Base-by-base conservation (phyloP, 2,797 vertebrate genomes). In the Acropternis orthonyx region DNA sequence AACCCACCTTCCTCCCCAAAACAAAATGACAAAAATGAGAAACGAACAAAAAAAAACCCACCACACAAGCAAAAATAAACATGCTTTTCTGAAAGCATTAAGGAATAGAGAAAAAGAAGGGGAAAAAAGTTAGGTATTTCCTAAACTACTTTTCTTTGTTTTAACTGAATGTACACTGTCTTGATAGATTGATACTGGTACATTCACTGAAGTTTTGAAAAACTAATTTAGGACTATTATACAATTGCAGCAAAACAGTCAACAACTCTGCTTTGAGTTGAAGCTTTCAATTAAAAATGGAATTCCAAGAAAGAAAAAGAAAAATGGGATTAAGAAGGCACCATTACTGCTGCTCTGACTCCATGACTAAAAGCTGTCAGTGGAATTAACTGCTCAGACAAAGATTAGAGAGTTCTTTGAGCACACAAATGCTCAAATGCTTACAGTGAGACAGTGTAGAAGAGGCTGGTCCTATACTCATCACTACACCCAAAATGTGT, bases 111-210 rank as follows among this genome's bases (percentile, higher is more conserved):
- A 4, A 11, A 48, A 43, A 44, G 12, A 9, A 1, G 3, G 0
- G 1, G 6, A 4, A 22, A 26, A 32, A 36, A 10, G 2, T 21
- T 46, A n/a, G 3, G 0, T 37, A 78, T 55, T 72, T 86, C 46
- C 59, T 51, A 34, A 79, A 62, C 13, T 46, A 14, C 14, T 41
- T 61, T 43, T 72, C 10, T 44, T 69, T 86, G 21, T 55, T 92
- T 80, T 75, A 82, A 92, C 81, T 44, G 4, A 55, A 68, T 1
- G 6, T 36, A 26, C 8, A 72, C 1, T 17, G 59, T 28, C 6
- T 48, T 52, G 43, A 28, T 5, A 63, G 34, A 59, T 13, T 51
- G 30, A 41, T 75, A 72, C 1, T 65, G 28, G 34, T 49, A 51
- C 6, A 28, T 59, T 66, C 19, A 59, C 10, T 52, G 4, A 36